Conservation (phyloP, 2,888 invertebrate genomes). For the Cephus rjabovi region DNA sequence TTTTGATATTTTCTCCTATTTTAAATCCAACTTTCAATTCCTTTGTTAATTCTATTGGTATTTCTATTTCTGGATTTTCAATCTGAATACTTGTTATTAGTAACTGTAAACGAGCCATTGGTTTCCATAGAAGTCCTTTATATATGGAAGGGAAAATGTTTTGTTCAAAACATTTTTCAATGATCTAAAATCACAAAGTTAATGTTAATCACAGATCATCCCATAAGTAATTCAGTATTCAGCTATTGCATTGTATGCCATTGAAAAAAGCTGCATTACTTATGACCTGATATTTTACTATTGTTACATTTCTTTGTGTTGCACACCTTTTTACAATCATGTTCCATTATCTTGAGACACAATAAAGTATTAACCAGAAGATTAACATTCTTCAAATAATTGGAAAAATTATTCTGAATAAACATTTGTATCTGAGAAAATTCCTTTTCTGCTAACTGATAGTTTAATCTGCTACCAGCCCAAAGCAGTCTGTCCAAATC, state of each 20-base stretch:
- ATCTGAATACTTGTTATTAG: conserved; percentile 61
- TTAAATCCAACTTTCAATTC: conserved; percentile 35
- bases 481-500: conserved; percentile 67
- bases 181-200: conserved; percentile 7
- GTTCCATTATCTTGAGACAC: conserved; percentile 65
- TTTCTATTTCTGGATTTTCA: conserved; percentile 58
- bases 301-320: neutral
- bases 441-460: conserved; percentile 35
- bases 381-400: conserved; percentile 48
- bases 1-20: conserved; percentile 40
- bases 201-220: too few species aligned
- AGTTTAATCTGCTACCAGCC: conserved; percentile 60
- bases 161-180: conserved; percentile 21
- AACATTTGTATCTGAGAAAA: conserved; percentile 33
- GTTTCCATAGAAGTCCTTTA: conserved; percentile 29
- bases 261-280: neutral
- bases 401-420: conserved; percentile 25
- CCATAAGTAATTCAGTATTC: too few species aligned
- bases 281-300: conserved; percentile 7
- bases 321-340: conserved; percentile 53
- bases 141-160: conserved; percentile 20
- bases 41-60: conserved; percentile 45
- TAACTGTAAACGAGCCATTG: conserved; percentile 54
- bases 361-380: conserved; percentile 58
- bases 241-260: neutral